Evolutionary conservation across 2,797 vertebrate species (phyloP).

Genomic region (Champsocephalus esox): DNA sequence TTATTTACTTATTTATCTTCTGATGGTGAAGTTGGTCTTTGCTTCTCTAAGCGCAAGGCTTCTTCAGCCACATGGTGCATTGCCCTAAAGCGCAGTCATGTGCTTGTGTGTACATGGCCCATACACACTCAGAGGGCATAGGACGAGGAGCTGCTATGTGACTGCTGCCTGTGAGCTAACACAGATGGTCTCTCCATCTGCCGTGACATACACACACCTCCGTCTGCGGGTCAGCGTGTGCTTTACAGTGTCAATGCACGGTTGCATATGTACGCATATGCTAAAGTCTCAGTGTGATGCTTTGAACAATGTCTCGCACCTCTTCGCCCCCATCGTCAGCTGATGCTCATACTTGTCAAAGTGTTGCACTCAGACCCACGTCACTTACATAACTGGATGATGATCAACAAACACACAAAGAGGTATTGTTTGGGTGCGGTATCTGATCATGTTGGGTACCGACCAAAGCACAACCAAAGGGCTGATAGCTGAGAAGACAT

Average conservation of each 20-base stretch:
- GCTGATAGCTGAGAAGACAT: constrained; percentile 42
- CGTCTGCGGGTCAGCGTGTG: constrained; percentile 59
- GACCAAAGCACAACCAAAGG: constrained; percentile 13
- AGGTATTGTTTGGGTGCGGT: constrained; percentile 24
- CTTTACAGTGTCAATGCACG: constrained; percentile 32
- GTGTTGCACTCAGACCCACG: constrained; percentile 13
- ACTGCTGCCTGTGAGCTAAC: constrained; percentile 60
- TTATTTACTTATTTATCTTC: constrained; percentile 12
- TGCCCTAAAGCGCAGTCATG: constrained; percentile 20
- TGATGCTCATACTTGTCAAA: constrained; percentile 19
- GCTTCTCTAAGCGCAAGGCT: neutral
- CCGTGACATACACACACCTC: constrained; percentile 56
- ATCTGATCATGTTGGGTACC: constrained; percentile 60
- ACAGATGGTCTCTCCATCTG: constrained; percentile 77
- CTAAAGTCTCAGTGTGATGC: constrained; percentile 15
- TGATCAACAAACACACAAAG: constrained; percentile 39
- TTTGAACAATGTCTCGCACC: constrained; percentile 59
- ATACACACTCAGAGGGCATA: constrained; percentile 39
- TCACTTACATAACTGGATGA: constrained; percentile 11
- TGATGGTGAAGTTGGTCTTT: neutral
- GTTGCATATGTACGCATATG: constrained; percentile 2
- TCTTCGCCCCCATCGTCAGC: constrained; percentile 9
- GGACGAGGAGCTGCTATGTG: constrained; percentile 42
- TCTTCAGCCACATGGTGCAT: neutral
- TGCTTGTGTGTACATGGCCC: constrained; percentile 14